phyloP scores from a whole-genome alignment of 2,113 vertebrate genomes.

The Psephotus haematonotus region DNA sequence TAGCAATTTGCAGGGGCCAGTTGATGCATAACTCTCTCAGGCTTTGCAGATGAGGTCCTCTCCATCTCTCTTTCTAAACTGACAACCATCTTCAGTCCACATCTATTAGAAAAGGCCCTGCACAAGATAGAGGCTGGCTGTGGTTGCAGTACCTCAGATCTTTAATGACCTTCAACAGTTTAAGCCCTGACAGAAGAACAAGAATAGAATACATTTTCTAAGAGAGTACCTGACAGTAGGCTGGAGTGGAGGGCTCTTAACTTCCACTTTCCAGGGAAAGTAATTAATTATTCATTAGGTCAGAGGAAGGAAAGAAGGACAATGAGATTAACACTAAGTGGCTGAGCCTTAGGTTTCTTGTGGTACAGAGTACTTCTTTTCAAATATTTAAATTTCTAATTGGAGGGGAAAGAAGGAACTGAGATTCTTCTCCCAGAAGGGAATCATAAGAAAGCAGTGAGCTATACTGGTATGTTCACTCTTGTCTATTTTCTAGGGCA shows the following conservation, averaged over 20 bases:
- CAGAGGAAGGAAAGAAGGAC: background rate
- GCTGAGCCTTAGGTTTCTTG: background rate
- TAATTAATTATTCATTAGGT: conserved; percentile 3
- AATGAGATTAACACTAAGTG: background rate
- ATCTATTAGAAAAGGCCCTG: background rate
- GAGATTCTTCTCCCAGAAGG: background rate
- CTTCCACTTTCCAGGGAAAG: background rate
- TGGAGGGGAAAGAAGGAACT: background rate
- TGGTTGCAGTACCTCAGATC: background rate
- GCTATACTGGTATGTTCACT: background rate
- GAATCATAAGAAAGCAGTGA: background rate
- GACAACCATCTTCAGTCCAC: background rate
- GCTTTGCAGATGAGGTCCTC: background rate
- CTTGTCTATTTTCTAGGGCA: background rate
- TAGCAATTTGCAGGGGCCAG: background rate
- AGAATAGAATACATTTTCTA: background rate
- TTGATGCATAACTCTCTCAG: background rate
- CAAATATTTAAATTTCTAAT: conserved; percentile 24
- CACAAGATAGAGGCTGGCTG: background rate
- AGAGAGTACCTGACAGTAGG: background rate
- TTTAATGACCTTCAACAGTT: background rate
- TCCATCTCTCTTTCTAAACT: background rate
- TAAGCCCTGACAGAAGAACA: background rate
- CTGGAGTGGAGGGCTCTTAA: background rate
- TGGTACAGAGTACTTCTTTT: background rate